These are phyloP conservation scores for Phocides pigmalion DNA, from an alignment of 1,140 invertebrate species.

Conservation along the genomic window DNA sequence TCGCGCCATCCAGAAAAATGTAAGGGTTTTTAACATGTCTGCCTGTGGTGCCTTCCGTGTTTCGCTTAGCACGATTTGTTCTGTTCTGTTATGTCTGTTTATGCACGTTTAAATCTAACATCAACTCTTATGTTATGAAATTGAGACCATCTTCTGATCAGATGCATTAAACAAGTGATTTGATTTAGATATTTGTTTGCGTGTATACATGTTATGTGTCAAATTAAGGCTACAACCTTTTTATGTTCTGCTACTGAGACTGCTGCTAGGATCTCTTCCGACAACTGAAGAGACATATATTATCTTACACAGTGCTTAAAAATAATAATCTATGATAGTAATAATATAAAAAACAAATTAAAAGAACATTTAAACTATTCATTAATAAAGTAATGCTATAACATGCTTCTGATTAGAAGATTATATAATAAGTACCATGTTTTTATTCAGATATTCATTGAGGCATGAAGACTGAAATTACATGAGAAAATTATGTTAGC, in stretches of 20 bases:
- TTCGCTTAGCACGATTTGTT: conserved; percentile 25
- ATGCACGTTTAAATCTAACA: not conserved
- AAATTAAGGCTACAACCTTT: too few species aligned
- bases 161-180: not conserved
- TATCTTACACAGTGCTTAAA: too few species aligned
- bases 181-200: not conserved
- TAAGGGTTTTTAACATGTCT: conserved; percentile 82
- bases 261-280: too few species aligned
- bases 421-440: too few species aligned
- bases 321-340: too few species aligned
- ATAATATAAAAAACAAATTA: too few species aligned
- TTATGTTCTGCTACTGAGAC: too few species aligned
- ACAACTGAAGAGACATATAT: too few species aligned
- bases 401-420: not conserved
- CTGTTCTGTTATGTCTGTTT: conserved; percentile 16
- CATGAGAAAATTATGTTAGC: too few species aligned
- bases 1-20: conserved; percentile 85
- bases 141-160: not conserved
- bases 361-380: too few species aligned
- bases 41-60: conserved; percentile 52
- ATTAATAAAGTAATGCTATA: too few species aligned
- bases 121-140: not conserved
- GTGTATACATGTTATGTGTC: too few species aligned
- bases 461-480: not conserved
- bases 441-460: not conserved